These are phyloP conservation scores for Lepidochrysops patricia DNA, from an alignment of 2,888 invertebrate genomes.

Conservation along the genomic window DNA sequence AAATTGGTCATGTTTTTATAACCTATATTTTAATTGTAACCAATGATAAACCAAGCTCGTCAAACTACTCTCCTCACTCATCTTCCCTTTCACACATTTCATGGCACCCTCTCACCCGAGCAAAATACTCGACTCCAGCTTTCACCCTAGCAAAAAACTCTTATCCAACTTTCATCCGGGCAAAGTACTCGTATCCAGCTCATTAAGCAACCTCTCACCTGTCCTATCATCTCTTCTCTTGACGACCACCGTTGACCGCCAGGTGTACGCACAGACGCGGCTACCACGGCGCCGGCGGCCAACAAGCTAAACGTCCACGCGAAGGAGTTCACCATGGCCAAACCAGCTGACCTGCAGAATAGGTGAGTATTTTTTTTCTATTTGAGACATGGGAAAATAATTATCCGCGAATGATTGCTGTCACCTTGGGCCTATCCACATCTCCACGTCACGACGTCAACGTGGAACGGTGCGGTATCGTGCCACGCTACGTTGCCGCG, in stretches of 20 bases:
- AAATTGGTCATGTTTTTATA: too few relatives aligned
- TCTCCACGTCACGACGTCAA: too few relatives aligned
- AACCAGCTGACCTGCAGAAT: slow-evolving; percentile 70
- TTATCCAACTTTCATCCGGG: background rate
- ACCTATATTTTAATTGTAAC: too few relatives aligned
- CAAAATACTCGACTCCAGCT: background rate
- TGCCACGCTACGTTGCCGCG: too few relatives aligned
- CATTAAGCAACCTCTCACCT: slow-evolving; percentile 29
- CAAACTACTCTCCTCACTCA: background rate
- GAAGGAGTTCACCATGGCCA: slow-evolving; percentile 91
- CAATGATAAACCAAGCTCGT: background rate
- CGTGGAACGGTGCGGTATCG: too few relatives aligned
- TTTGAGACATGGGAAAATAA: too few relatives aligned
- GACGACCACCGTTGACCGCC: slow-evolving; percentile 63
- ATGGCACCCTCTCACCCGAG: background rate
- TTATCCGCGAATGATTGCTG: too few relatives aligned
- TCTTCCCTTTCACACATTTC: background rate
- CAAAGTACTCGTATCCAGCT: background rate
- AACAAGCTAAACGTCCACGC: slow-evolving; percentile 90
- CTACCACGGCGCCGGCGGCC: slow-evolving; percentile 36
- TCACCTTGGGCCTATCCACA: too few relatives aligned
- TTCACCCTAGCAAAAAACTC: background rate
- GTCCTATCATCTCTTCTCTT: slow-evolving; percentile 66
- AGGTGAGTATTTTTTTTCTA: slow-evolving; percentile 43
- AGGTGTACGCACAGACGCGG: slow-evolving; percentile 77